Evolutionary conservation across 2,888 invertebrate genomes (phyloP), one percentile per base, ranked within the genome.

Genomic region (Axea sp.): DNA sequence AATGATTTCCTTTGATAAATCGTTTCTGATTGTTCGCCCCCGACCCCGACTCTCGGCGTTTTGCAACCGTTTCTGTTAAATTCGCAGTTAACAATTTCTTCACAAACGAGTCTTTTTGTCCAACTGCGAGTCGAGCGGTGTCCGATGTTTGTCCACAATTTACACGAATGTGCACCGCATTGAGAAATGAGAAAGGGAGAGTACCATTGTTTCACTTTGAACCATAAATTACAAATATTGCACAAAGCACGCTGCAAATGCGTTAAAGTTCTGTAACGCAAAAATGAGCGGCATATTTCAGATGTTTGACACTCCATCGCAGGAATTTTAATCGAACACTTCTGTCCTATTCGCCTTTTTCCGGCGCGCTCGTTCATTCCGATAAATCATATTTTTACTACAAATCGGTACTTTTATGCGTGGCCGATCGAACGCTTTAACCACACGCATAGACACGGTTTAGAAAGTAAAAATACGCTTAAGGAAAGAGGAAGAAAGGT

Each of bases 141-240:
- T 60, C 31, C 11, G 45, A 17, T 15, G 11, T 31, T 31, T 11
- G 26, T n/a, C 1, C 41, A 5, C 43, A 15, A 22, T 33, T 45
- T 31, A 26, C 33, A 8, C 2, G 22, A 37, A 14, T 17, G 30
- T 30, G 2, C 47, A 37, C 39, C 26, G 26, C 17, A 45, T 28
- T 45, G 11, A 24, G 37, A 59, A 33, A 47, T 14, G 24, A 39
- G 49, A 57, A 49, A 49, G 49, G 49, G 41, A 59, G 51, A 45
- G 39, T 62, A 33, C 69, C 69, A 47, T 55, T 71, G 62, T 55
- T 71, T 62, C 53, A 47, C 12, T 39, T 71, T 55, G 47, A 39
- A 33, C 47, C 33, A 71, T 62, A 62, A 71, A 62, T 62, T 62
- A 55, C 55, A 26, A 55, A 71, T 71, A 71, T 71, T 71, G 60